Conservation (phyloP, 2,888 invertebrate genomes). For the Cataglyphis rosenhaueri region DNA sequence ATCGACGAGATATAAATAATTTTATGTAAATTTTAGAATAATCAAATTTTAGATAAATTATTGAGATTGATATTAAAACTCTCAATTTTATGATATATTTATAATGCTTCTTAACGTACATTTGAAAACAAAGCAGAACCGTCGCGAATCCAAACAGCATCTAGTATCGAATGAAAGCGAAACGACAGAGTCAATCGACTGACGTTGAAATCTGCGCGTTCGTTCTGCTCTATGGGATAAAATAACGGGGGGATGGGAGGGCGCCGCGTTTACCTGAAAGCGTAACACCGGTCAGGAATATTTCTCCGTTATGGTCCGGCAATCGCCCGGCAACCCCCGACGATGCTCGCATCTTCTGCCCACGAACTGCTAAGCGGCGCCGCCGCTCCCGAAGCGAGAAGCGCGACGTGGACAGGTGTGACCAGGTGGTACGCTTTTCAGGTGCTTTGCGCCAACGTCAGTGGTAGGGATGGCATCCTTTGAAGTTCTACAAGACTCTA, state of each 20-base stretch:
- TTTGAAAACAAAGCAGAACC: neutral
- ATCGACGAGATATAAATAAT: neutral
- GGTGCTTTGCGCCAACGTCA: slow-evolving; percentile 50
- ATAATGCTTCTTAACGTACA: neutral
- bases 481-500: slow-evolving; percentile 36
- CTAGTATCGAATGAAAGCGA: neutral
- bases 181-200: neutral
- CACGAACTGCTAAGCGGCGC: slow-evolving; percentile 53
- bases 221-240: slow-evolving; percentile 55
- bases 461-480: slow-evolving; percentile 26
- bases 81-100: neutral
- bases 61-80: neutral
- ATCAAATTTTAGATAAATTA: neutral
- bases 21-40: slow-evolving; percentile 4
- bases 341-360: slow-evolving; percentile 52
- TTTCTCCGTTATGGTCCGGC: slow-evolving; percentile 68
- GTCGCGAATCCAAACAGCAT: neutral
- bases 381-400: slow-evolving; percentile 66
- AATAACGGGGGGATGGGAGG: slow-evolving; percentile 44
- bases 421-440: slow-evolving; percentile 72
- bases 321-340: slow-evolving; percentile 66
- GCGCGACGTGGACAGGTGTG: slow-evolving; percentile 80
- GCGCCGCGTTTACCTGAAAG: slow-evolving; percentile 62
- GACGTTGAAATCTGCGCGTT: slow-evolving; percentile 38
- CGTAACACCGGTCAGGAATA: slow-evolving; percentile 41